Percentiles rank a stretch among this genome's conserved stretches.
These are phyloP conservation scores for Siniperca scherzeri DNA, from an alignment of 2,797 vertebrate genomes.

Conservation along the genomic window DNA sequence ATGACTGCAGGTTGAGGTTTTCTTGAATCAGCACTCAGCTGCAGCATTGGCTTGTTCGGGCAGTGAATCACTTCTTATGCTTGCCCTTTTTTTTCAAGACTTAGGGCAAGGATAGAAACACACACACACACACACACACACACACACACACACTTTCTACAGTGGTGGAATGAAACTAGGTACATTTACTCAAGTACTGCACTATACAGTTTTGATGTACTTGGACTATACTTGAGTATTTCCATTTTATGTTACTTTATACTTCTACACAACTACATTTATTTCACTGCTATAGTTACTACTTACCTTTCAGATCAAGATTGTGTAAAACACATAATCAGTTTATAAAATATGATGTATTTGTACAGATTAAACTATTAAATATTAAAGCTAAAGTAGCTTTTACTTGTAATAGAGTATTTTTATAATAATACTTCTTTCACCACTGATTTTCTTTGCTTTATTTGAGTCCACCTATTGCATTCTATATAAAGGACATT, in stretches of 20 bases:
- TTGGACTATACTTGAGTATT: neutral
- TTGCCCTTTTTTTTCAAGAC: slow-evolving; percentile 7
- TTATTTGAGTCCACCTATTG: neutral
- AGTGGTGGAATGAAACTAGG: neutral
- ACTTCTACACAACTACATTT: neutral
- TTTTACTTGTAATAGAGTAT: neutral
- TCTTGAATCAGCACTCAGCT: slow-evolving; percentile 28
- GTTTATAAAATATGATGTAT: neutral
- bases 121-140: slow-evolving; percentile 4
- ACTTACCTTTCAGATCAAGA: neutral
- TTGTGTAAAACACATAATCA: neutral
- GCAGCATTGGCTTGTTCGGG: slow-evolving; percentile 8
- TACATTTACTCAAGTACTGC: neutral
- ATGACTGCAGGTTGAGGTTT: slow-evolving; percentile 35
- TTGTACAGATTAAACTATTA: neutral
- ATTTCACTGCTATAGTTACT: neutral
- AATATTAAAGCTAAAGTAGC: no score
- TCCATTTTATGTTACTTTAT: neutral
- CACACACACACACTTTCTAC: slow-evolving; percentile 2
- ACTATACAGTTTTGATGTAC: neutral
- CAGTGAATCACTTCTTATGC: slow-evolving; percentile 41
- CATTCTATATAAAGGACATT: neutral
- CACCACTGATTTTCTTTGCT: neutral
- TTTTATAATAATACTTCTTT: neutral
- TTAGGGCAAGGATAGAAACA: slow-evolving; percentile 1